A percentile compares a stretch with the other conserved stretches of the same genome.
Evolutionary conservation across 2,888 invertebrate genomes (phyloP).

Genomic region (Microplitis manilae): DNA sequence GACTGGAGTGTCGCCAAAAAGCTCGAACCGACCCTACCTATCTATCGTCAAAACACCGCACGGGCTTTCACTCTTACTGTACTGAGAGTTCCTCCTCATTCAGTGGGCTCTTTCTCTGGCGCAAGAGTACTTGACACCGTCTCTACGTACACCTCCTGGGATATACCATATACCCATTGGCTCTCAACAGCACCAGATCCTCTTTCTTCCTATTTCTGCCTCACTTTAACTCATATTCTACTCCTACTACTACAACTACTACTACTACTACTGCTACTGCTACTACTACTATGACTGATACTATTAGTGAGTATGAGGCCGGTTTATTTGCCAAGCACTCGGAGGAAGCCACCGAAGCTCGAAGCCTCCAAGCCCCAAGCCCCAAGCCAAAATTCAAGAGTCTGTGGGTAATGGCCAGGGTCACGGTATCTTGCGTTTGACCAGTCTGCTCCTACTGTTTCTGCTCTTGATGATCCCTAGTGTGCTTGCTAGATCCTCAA

Average conservation of each 20-base stretch:
- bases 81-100: slow-evolving; percentile 2
- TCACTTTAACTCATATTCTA: slow-evolving; percentile 34
- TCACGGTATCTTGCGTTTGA: slow-evolving; percentile 42
- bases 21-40: slow-evolving; percentile 66
- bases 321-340: slow-evolving; percentile 61
- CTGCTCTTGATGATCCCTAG: background rate
- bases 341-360: slow-evolving; percentile 1
- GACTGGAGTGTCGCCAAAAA: slow-evolving; percentile 70
- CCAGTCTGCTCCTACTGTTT: slow-evolving; percentile 18
- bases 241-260: slow-evolving; percentile 15
- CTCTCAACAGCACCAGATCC: slow-evolving; percentile 51
- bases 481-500: background rate
- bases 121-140: slow-evolving; percentile 54
- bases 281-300: background rate
- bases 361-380: background rate
- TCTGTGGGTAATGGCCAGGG: slow-evolving; percentile 47
- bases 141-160: slow-evolving; percentile 46
- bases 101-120: slow-evolving; percentile 31
- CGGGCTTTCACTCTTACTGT: slow-evolving; percentile 20
- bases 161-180: slow-evolving; percentile 47
- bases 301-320: background rate
- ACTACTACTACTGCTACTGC: too few relatives aligned
- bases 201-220: slow-evolving; percentile 37
- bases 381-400: slow-evolving; percentile 57
- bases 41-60: slow-evolving; percentile 61